phyloP scores from a whole-genome alignment of 1,140 invertebrate genomes.

The Diachasmimorpha longicaudata region DNA sequence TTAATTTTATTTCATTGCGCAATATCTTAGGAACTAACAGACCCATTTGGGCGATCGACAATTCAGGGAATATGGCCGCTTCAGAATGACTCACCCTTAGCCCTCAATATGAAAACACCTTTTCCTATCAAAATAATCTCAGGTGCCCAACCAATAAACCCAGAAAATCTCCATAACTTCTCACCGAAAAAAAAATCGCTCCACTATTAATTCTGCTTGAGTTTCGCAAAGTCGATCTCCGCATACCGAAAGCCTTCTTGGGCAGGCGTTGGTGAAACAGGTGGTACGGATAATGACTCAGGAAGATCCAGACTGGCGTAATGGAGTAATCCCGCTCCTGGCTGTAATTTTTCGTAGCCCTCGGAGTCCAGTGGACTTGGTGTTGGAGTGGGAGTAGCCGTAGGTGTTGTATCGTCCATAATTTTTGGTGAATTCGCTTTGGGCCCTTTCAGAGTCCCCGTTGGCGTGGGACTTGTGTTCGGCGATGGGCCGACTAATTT shows the following conservation, averaged over 20 bases:
- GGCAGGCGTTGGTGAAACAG: conserved; percentile 54
- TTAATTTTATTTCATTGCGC: neutral
- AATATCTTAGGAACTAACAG: neutral
- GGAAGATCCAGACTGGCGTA: conserved; percentile 74
- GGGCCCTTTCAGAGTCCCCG: conserved; percentile 48
- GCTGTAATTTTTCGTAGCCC: conserved; percentile 53
- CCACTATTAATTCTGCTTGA: conserved; percentile 55
- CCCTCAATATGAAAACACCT: too few relatives aligned
- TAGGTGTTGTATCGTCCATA: conserved; percentile 54
- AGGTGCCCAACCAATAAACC: neutral
- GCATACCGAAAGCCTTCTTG: conserved; percentile 69
- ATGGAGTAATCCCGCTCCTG: conserved; percentile 61
- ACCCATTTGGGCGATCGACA: neutral
- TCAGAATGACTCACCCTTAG: too few relatives aligned
- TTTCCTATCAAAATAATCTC: neutral
- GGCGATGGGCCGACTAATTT: conserved; percentile 44
- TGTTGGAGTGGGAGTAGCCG: conserved; percentile 39
- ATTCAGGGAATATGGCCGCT: neutral
- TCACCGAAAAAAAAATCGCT: neutral
- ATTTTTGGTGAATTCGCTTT: conserved; percentile 49
- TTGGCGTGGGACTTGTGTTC: conserved; percentile 50
- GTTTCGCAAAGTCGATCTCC: conserved; percentile 75
- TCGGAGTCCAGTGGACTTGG: conserved; percentile 45
- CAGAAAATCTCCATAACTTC: neutral
- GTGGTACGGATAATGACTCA: conserved; percentile 48